These are phyloP conservation scores for Philhelius pedissequus DNA, from an alignment of 2,888 invertebrate genomes.

Conservation along the genomic window DNA sequence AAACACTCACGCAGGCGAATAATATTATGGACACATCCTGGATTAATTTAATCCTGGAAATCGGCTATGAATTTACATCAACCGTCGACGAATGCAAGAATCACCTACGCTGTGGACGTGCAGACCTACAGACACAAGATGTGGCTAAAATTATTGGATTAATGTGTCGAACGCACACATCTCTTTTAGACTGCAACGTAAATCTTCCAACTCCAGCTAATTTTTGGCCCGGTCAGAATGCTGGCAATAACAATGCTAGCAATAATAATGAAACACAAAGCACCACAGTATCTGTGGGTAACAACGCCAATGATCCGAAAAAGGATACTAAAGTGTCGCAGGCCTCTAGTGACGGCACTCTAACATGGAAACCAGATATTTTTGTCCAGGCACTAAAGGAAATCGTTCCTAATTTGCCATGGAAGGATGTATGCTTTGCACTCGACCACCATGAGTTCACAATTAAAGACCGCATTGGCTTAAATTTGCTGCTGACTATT, in stretches of 20 bases:
- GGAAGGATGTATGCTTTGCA: conserved; percentile 95
- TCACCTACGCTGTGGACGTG: conserved; percentile 89
- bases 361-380: conserved; percentile 94
- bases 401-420: conserved; percentile 90
- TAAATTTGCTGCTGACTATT: conserved; percentile 90
- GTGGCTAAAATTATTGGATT: conserved; percentile 92
- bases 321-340: conserved; percentile 68
- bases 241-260: conserved; percentile 70
- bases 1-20: conserved; percentile 75
- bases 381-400: conserved; percentile 96
- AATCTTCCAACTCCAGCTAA: conserved; percentile 84
- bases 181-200: conserved; percentile 84
- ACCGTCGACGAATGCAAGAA: conserved; percentile 93
- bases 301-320: conserved; percentile 71
- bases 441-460: conserved; percentile 94
- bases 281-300: conserved; percentile 70
- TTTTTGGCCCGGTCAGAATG: conserved; percentile 81
- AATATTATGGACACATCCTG: conserved; percentile 87
- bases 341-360: conserved; percentile 79
- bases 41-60: conserved; percentile 93
- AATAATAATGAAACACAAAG: conserved; percentile 73
- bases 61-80: conserved; percentile 92
- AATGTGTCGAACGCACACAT: conserved; percentile 90
- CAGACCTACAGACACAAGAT: conserved; percentile 88
- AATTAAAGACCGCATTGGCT: conserved; percentile 91